Conservation (phyloP, 2,113 vertebrate genomes). For the Calcarius ornatus region DNA sequence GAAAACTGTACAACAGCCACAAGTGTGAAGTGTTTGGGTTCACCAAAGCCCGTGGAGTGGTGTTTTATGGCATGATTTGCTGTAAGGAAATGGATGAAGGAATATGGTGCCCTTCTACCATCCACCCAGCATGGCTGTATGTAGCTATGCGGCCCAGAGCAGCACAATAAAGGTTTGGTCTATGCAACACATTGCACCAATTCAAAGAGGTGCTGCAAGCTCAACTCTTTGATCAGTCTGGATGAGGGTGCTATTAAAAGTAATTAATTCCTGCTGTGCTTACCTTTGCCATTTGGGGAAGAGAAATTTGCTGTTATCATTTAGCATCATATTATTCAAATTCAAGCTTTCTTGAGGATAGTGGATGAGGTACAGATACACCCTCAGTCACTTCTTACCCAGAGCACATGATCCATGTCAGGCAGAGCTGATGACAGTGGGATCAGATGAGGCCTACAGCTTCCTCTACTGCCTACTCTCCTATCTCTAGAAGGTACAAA, state of each 20-base stretch:
- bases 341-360: not conserved
- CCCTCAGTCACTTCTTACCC: not conserved
- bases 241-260: not conserved
- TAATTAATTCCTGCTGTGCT: not conserved
- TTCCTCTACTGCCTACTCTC: not conserved
- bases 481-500: not conserved
- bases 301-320: not conserved
- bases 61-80: not conserved
- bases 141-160: not conserved
- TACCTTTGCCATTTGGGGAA: not conserved
- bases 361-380: not conserved
- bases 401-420: not conserved
- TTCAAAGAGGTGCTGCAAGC: not conserved
- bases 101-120: not conserved
- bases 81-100: not conserved
- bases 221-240: not conserved
- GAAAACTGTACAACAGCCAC: not conserved
- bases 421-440: not conserved
- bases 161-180: not conserved
- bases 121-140: rapidly evolving
- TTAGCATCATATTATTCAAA: not conserved
- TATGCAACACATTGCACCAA: not conserved
- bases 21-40: not conserved
- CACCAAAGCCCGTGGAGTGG: not conserved
- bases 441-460: not conserved